phyloP scores from a whole-genome alignment of 1,140 invertebrate genomes.

The Drosophila azteca region DNA sequence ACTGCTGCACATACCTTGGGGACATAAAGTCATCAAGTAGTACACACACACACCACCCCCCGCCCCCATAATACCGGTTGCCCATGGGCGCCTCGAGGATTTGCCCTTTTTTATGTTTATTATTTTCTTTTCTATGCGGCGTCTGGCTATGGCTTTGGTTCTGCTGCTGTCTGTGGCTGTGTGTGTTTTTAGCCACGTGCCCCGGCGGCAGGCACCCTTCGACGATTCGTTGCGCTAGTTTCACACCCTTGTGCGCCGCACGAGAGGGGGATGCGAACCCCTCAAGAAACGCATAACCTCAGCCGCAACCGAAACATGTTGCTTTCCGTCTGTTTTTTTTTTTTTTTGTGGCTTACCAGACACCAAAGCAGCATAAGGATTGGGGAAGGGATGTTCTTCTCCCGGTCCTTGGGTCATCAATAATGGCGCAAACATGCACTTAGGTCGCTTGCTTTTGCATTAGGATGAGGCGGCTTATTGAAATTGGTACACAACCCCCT shows the following conservation, averaged over 20 bases:
- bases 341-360: too few species aligned
- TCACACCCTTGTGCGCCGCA: constrained; percentile 54
- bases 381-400: constrained; percentile 9
- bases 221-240: constrained; percentile 61
- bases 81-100: constrained; percentile 59
- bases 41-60: not conserved
- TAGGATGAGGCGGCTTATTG: constrained; percentile 58
- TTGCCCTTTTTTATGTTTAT: constrained; percentile 64
- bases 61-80: constrained; percentile 14
- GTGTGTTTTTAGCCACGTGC: constrained; percentile 46
- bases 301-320: constrained; percentile 54
- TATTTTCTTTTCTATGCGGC: constrained; percentile 43
- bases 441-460: constrained; percentile 59
- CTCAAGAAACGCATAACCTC: constrained; percentile 11
- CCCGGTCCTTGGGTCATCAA: constrained; percentile 49
- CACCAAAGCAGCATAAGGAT: too few species aligned
- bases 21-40: constrained; percentile 57
- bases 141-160: not conserved
- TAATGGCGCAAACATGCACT: constrained; percentile 64
- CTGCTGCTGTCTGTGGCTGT: constrained; percentile 5
- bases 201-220: constrained; percentile 49
- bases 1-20: constrained; percentile 47
- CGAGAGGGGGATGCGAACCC: too few species aligned
- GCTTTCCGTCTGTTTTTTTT: constrained; percentile 24
- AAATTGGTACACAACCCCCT: constrained; percentile 51